A percentile compares a stretch with the other conserved stretches of the same genome.
Conservation (phyloP, 1,140 invertebrate species). For the Dendrolimus punctatus region DNA sequence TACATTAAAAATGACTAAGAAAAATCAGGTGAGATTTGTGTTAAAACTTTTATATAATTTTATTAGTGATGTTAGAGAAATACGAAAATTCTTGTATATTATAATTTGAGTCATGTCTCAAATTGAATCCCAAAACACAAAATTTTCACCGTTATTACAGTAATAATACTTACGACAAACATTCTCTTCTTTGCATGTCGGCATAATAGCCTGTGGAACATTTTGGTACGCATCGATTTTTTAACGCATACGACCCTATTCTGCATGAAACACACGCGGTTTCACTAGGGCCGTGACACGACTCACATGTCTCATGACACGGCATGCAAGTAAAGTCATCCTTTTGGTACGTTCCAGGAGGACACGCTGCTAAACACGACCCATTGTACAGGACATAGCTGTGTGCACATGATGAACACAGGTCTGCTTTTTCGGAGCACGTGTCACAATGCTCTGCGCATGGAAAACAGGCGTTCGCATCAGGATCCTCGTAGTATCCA, state of each 20-base stretch:
- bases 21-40: no score
- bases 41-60: no score
- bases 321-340: slow-evolving; percentile 81
- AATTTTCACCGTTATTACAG: slow-evolving; percentile 11
- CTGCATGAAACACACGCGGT: slow-evolving; percentile 85
- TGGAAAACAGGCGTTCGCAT: slow-evolving; percentile 83
- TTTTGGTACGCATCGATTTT: slow-evolving; percentile 75
- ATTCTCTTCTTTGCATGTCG: slow-evolving; percentile 82
- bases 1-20: no score
- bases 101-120: no score
- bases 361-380: slow-evolving; percentile 86
- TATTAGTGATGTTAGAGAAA: no score
- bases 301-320: slow-evolving; percentile 86
- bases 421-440: slow-evolving; percentile 84
- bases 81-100: no score
- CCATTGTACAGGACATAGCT: slow-evolving; percentile 85
- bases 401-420: slow-evolving; percentile 86
- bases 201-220: slow-evolving; percentile 81
- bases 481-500: slow-evolving; percentile 82
- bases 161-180: slow-evolving; percentile 67
- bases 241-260: slow-evolving; percentile 76
- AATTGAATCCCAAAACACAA: slow-evolving; percentile 9
- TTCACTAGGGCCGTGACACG: slow-evolving; percentile 83
- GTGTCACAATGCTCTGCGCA: slow-evolving; percentile 83
- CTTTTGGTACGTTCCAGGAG: slow-evolving; percentile 83